Base-by-base conservation (phyloP, 2,113 vertebrate species). In the Elephas maximus region DNA sequence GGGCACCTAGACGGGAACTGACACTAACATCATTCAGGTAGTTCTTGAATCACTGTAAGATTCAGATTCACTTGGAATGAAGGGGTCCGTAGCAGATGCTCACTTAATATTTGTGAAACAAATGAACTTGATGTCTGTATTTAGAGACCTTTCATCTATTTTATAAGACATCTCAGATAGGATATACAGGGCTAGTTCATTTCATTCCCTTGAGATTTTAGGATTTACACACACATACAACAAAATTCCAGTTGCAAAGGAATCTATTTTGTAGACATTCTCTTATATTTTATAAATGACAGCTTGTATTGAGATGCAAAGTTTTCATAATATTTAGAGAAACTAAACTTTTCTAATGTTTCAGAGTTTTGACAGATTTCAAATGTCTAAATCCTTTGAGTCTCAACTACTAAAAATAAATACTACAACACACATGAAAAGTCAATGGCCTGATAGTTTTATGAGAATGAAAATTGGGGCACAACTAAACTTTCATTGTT, bases 141-240 rank as follows among this genome's bases (percentile, higher is more conserved):
- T 65, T 81, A 57, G 73, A 80, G 30, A 81, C 41, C 28, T 83
- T 97, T 45, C 41, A 45, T 37, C 80, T 76, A 44, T 89, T 92
- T 91, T 94, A 44, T 30, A 77, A 77, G 57, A 81, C 78, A 84
- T 63, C 53, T 91, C 69, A 93, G 53, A 57, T 1, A 51, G 87
- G 86, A 62, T 48, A 62, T 8, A 69, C 33, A 44, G 41, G 44
- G 41, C 63, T 48, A 45, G 82, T 73, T 92, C 65, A 62, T 33
- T 65, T n/a, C 78, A 91, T 78, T 84, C 41, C 17, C 71, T 93
- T 91, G 63, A 74, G 63, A 93, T 83, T 83, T 93, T 92, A 88
- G 77, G 37, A 94, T 94, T 94, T 63, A 82, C 23, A 74, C 3
- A 82, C 23, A 74, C 3, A 23, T 8, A 65, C 7, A 77, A n/a